A percentile compares a stretch with the other conserved stretches of the same genome.
Evolutionary conservation across 2,113 vertebrate genomes (phyloP).

Genomic region (Scortum barcoo): DNA sequence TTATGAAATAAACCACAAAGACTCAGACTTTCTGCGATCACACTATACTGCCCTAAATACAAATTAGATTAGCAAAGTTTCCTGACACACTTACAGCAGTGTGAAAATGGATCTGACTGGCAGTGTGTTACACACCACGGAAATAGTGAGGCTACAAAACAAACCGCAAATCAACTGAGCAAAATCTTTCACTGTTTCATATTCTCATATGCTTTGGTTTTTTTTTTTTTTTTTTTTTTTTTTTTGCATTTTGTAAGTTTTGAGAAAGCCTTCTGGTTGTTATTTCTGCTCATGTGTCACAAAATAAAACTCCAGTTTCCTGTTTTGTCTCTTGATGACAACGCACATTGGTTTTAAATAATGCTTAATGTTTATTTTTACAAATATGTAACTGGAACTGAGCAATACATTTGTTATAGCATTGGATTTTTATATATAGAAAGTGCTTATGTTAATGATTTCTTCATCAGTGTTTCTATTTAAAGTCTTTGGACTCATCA

Average conservation of each 20-base stretch:
- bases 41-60: slow-evolving; percentile 34
- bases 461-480: neutral
- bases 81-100: slow-evolving; percentile 58
- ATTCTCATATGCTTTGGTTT: neutral
- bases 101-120: slow-evolving; percentile 46
- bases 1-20: slow-evolving; percentile 44
- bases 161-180: slow-evolving; percentile 33
- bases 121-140: slow-evolving; percentile 21
- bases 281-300: neutral
- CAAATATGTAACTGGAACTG: neutral
- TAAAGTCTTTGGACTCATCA: neutral
- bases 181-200: neutral
- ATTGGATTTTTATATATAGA: neutral
- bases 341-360: neutral
- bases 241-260: neutral
- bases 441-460: neutral
- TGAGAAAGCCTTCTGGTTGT: neutral
- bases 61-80: slow-evolving; percentile 60
- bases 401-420: neutral
- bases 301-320: neutral
- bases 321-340: neutral
- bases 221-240: too few relatives aligned
- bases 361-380: neutral
- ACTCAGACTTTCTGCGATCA: slow-evolving; percentile 50
- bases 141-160: slow-evolving; percentile 47